phyloP scores from a whole-genome alignment of 2,797 vertebrate genomes.

The Bradypodion ventrale region DNA sequence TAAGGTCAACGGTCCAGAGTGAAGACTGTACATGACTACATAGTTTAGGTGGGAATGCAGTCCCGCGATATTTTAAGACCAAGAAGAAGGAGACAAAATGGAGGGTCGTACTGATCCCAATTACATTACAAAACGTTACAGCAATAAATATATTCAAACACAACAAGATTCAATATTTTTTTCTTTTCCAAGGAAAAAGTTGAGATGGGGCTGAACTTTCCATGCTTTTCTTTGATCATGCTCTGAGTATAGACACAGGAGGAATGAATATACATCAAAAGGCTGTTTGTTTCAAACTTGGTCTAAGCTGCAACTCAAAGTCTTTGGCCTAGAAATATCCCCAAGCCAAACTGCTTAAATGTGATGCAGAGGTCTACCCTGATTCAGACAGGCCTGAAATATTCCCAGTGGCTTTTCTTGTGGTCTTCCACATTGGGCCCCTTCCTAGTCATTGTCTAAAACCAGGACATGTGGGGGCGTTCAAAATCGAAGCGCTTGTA shows the following conservation, averaged over 20 bases:
- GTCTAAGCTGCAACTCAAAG: not conserved
- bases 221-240: not conserved
- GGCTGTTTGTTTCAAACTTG: not conserved
- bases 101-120: no score
- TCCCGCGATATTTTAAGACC: no score
- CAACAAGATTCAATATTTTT: no score
- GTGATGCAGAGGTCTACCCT: conserved; percentile 1
- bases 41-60: no score
- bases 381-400: conserved; percentile 18
- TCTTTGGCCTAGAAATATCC: conserved; percentile 31
- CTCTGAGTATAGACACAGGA: not conserved
- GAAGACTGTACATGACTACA: no score
- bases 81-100: no score
- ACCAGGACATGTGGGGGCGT: not conserved
- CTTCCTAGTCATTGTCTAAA: conserved; percentile 42
- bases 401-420: conserved; percentile 7
- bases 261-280: not conserved
- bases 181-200: no score
- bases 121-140: no score
- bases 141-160: no score
- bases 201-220: no score
- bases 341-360: not conserved
- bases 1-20: no score
- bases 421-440: conserved; percentile 7
- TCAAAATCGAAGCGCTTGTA: conserved; percentile 46